Conservation (phyloP, 2,888 invertebrate genomes). For the Ischnus inquisitorius region DNA sequence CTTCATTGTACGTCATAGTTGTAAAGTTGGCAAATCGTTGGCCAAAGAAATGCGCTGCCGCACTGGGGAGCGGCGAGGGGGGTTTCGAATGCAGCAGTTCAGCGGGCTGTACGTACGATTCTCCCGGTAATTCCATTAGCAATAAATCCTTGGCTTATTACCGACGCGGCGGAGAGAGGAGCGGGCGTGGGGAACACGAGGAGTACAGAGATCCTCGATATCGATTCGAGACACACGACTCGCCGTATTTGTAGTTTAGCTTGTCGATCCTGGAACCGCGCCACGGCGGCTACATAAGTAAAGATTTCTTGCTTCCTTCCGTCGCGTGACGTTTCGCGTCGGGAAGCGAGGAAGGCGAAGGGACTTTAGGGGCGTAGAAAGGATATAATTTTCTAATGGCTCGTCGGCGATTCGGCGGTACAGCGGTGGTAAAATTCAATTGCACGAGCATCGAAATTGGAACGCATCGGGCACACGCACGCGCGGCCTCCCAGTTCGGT, state of each 20-base stretch:
- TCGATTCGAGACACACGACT: slow-evolving; percentile 40
- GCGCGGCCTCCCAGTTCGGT: background rate
- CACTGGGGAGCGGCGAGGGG: background rate
- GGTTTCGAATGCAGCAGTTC: slow-evolving; percentile 1
- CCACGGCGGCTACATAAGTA: slow-evolving; percentile 24
- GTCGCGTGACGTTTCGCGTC: slow-evolving; percentile 42
- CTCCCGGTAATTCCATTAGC: slow-evolving; percentile 61
- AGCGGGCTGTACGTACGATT: slow-evolving; percentile 18
- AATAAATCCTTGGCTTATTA: slow-evolving; percentile 63
- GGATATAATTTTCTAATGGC: slow-evolving; percentile 48
- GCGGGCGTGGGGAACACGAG: background rate
- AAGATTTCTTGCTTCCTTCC: slow-evolving; percentile 36
- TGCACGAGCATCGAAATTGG: slow-evolving; percentile 43
- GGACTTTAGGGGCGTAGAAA: background rate
- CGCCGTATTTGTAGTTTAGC: slow-evolving; percentile 32
- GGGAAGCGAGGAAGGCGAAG: no score
- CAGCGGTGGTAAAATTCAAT: slow-evolving; percentile 48
- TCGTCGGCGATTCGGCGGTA: slow-evolving; percentile 30
- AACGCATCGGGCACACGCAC: slow-evolving; percentile 46
- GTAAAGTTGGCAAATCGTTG: slow-evolving; percentile 55
- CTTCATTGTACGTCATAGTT: slow-evolving; percentile 17
- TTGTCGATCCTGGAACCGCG: slow-evolving; percentile 55
- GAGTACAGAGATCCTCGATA: slow-evolving; percentile 35
- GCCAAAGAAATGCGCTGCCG: slow-evolving; percentile 37
- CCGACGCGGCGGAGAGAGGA: slow-evolving; percentile 1